These are phyloP conservation scores for Campylomormyrus numenius DNA, from an alignment of 2,113 vertebrate species.

Conservation along the genomic window DNA sequence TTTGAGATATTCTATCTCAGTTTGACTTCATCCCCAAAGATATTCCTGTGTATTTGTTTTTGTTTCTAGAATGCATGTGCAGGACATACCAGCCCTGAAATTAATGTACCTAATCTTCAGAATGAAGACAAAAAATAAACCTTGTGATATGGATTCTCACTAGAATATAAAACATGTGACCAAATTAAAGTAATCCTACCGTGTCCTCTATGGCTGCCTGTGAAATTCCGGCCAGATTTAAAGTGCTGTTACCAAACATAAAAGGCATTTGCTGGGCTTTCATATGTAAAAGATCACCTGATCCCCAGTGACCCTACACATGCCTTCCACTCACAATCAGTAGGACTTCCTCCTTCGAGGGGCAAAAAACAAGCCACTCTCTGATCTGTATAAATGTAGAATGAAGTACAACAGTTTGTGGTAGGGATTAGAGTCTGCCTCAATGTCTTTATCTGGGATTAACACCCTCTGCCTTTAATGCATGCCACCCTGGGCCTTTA, in stretches of 20 bases:
- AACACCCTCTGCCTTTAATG: not conserved
- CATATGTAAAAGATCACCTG: not conserved
- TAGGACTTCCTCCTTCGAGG: not conserved
- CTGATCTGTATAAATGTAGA: not conserved
- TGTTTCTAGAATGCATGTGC: not conserved
- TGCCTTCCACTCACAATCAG: not conserved
- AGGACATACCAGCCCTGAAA: not conserved
- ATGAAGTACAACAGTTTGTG: not conserved
- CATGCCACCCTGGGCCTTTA: not conserved
- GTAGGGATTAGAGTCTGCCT: not conserved
- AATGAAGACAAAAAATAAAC: not conserved
- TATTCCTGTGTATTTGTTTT: not conserved
- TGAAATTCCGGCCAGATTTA: constrained; percentile 9
- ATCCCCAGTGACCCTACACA: not conserved
- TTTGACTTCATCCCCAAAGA: not conserved
- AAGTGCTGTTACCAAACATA: not conserved
- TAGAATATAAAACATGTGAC: not conserved
- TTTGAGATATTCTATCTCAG: not conserved
- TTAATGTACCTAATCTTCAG: not conserved
- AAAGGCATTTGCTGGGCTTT: constrained; percentile 1
- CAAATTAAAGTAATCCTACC: not conserved
- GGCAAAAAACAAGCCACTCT: not conserved
- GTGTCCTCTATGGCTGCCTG: not conserved
- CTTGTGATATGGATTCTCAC: not conserved
- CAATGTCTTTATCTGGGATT: not conserved